These are phyloP conservation scores for Toxotes chatareus DNA, from an alignment of 2,113 vertebrate genomes.

Conservation along the genomic window DNA sequence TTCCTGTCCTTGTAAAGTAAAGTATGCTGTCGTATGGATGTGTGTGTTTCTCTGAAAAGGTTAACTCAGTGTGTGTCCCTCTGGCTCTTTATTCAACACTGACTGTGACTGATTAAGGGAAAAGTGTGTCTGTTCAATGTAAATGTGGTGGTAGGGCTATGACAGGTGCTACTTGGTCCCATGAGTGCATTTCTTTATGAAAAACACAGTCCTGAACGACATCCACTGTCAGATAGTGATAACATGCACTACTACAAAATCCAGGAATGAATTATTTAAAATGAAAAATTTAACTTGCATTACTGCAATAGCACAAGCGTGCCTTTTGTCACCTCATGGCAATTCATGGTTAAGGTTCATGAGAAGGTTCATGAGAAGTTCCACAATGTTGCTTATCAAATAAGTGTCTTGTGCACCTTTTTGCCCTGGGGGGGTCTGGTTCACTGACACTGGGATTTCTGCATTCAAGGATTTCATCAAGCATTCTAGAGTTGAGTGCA, in stretches of 20 bases:
- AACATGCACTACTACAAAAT: not conserved
- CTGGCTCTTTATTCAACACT: conserved; percentile 19
- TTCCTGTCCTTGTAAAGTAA: conserved; percentile 69
- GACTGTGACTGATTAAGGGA: conserved; percentile 59
- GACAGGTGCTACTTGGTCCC: conserved; percentile 12
- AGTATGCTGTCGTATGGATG: conserved; percentile 50
- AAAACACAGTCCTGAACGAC: not conserved
- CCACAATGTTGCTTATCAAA: not conserved
- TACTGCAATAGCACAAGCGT: not conserved
- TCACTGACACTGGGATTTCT: not conserved
- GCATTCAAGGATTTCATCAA: not conserved
- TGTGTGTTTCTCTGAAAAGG: conserved; percentile 43
- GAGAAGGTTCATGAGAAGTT: not conserved
- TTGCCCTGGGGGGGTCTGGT: not conserved
- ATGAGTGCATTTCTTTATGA: not conserved
- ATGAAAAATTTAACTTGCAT: not conserved
- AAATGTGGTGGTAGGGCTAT: conserved; percentile 35
- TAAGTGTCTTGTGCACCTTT: not conserved
- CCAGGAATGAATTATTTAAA: not conserved
- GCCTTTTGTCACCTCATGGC: not conserved
- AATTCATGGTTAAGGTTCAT: not conserved
- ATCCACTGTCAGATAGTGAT: conserved; percentile 4
- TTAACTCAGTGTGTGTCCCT: conserved; percentile 29
- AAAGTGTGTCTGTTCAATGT: conserved; percentile 64
- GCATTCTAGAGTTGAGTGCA: not conserved